A percentile compares a stretch with the other conserved stretches of the same genome.
Conservation (phyloP, 1,140 invertebrate genomes). For the Danaus plexippus region DNA sequence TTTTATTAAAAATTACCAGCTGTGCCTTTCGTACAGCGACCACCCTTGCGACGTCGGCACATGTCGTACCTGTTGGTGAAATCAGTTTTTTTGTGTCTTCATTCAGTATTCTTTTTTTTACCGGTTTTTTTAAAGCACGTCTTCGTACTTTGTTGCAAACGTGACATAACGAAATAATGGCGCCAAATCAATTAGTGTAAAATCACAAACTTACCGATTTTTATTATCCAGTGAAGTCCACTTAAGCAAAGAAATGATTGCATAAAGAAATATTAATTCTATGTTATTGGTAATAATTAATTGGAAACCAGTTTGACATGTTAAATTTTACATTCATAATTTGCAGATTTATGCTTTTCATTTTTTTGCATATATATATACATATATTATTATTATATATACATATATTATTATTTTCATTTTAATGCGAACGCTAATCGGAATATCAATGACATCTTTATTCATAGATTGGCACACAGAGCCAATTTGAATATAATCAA, state of each 20-base stretch:
- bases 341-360: no score
- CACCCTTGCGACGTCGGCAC: slow-evolving; percentile 94
- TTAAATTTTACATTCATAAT: no score
- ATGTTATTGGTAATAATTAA: no score
- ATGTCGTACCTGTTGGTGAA: slow-evolving; percentile 90
- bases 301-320: no score
- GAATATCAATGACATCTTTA: slow-evolving; percentile 9
- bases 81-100: slow-evolving; percentile 49
- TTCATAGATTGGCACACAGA: no score
- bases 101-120: slow-evolving; percentile 17
- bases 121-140: no score
- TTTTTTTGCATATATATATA: background rate
- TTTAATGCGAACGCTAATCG: slow-evolving; percentile 3
- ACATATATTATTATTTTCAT: slow-evolving; percentile 6
- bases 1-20: slow-evolving; percentile 82
- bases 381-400: no score
- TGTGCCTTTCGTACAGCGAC: slow-evolving; percentile 95
- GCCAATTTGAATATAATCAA: slow-evolving; percentile 14
- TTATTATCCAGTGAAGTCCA: slow-evolving; percentile 16
- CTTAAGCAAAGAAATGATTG: slow-evolving; percentile 12
- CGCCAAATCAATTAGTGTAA: slow-evolving; percentile 40
- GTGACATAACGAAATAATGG: slow-evolving; percentile 57
- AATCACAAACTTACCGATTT: slow-evolving; percentile 35
- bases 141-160: background rate
- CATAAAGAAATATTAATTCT: no score